These are phyloP conservation scores for Xestia xanthographa DNA, from an alignment of 2,888 invertebrate genomes.

Conservation along the genomic window DNA sequence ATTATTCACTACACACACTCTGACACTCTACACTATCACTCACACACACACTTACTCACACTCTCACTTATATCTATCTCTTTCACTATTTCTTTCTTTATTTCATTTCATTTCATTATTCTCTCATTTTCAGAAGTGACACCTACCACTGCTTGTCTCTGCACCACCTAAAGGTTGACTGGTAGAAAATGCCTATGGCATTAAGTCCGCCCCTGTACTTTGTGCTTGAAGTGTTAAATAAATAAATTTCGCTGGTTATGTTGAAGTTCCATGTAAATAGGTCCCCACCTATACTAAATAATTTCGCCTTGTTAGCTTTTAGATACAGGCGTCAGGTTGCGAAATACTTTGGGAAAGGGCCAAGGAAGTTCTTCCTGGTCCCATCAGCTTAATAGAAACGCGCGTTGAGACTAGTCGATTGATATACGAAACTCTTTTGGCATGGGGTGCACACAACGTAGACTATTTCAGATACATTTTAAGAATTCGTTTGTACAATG, in stretches of 20 bases:
- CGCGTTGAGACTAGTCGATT: background rate
- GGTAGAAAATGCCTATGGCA: no score
- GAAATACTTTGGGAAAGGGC: constrained; percentile 30
- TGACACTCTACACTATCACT: no score
- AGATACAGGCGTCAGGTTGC: constrained; percentile 11
- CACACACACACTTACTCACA: no score
- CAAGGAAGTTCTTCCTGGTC: constrained; percentile 42
- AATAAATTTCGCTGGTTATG: background rate
- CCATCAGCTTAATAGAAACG: constrained; percentile 34
- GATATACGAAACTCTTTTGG: constrained; percentile 36
- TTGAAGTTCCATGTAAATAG: background rate
- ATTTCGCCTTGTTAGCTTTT: constrained; percentile 10
- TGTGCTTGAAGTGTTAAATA: no score
- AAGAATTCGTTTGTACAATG: background rate
- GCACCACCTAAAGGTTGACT: no score
- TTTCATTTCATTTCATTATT: no score
- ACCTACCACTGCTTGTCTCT: no score
- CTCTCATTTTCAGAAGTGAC: no score
- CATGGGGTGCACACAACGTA: background rate
- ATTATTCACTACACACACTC: no score
- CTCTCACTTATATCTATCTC: no score
- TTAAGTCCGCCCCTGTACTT: no score
- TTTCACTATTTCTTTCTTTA: no score
- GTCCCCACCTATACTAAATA: background rate
- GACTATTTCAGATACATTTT: background rate